Base-by-base conservation (phyloP, 1,140 invertebrate genomes). In the Drosophila prosaltans region DNA sequence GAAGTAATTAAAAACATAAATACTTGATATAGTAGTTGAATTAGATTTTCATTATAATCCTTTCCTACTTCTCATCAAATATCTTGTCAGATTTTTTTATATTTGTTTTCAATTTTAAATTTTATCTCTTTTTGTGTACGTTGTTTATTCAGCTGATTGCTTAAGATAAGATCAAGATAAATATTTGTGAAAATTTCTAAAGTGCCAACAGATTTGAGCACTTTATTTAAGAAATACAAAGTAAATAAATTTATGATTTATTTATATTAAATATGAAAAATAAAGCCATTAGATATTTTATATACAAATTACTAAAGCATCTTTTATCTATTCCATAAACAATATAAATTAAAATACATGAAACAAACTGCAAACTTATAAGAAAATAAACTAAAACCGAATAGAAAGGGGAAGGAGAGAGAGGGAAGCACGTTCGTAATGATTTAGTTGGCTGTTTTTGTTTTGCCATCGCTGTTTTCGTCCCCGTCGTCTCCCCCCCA, bases 361-460 rank as follows among this genome's bases (percentile, higher is more conserved):
- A 59, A 32, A 39, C 57, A 24, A 59, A 59, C 57, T 59, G 21
- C 8, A 51, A 51, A 40, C 32, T 59, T 59, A 10, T 32, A 39
- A 39, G 57, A 39, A 28, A 36, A 59, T 59, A 32, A 59, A 59
- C 32, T 59, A 45, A 24, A 28, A 64, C 9, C 24, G 36, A 54
- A 58, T 16, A 66, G 45, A 48, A 6, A 10, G 45, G 0, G 45
- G 16, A 2, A 48, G 6, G 45, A 21, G 45, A 8, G 45, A 45
- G 16, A 45, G n/a, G 21, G n/a, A 1, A 36, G 6, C 1, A 7
- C 3, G 16, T 26, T 26, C 9, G 45, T 58, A 59, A 45, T 66
- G 51, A 64, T 69, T 65, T 69, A 36, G 41, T 65, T 63, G 77
- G 77, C 66, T 77, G 63, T 85, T 80, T 74, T 72, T 77, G 59